A percentile compares a stretch with the other conserved stretches of the same genome.
Evolutionary conservation across 2,113 vertebrate genomes (phyloP).

Genomic region (Engraulis encrasicolus): DNA sequence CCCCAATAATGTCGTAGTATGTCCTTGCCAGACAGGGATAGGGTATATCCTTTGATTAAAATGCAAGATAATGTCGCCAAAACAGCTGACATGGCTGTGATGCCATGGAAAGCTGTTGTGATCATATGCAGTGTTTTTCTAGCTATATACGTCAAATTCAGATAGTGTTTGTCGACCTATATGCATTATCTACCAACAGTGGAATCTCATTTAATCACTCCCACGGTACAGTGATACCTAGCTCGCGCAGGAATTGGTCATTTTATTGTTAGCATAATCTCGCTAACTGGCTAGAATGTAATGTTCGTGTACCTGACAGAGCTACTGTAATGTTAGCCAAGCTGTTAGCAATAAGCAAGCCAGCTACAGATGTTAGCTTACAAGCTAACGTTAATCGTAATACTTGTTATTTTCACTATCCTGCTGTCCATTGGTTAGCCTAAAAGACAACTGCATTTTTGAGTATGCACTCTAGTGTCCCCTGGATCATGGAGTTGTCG

Average conservation of each 20-base stretch:
- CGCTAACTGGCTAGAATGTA: constrained; percentile 27
- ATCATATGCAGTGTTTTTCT: constrained; percentile 25
- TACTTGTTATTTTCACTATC: neutral
- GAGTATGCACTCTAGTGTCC: neutral
- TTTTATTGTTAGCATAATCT: constrained; percentile 47
- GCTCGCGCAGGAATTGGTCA: constrained; percentile 34
- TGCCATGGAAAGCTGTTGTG: neutral
- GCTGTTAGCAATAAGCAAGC: constrained; percentile 6
- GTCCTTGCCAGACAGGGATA: neutral
- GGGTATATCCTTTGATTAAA: constrained; percentile 18
- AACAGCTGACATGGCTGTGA: constrained; percentile 17
- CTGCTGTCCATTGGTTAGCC: neutral
- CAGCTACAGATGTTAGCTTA: constrained; percentile 13
- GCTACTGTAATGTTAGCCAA: constrained; percentile 23
- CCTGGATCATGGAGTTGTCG: neutral
- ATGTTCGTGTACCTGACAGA: neutral
- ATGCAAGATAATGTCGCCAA: constrained; percentile 21
- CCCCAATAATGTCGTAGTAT: neutral
- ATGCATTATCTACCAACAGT: neutral
- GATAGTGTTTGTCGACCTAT: neutral
- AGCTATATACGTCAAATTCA: constrained; percentile 34
- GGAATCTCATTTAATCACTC: neutral
- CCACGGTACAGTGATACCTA: constrained; percentile 43
- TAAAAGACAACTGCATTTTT: neutral
- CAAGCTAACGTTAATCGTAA: neutral